Percentiles rank a stretch among this genome's conserved stretches.
These are phyloP conservation scores for Tetramorium alpestre DNA, from an alignment of 1,140 invertebrate species.

Conservation along the genomic window DNA sequence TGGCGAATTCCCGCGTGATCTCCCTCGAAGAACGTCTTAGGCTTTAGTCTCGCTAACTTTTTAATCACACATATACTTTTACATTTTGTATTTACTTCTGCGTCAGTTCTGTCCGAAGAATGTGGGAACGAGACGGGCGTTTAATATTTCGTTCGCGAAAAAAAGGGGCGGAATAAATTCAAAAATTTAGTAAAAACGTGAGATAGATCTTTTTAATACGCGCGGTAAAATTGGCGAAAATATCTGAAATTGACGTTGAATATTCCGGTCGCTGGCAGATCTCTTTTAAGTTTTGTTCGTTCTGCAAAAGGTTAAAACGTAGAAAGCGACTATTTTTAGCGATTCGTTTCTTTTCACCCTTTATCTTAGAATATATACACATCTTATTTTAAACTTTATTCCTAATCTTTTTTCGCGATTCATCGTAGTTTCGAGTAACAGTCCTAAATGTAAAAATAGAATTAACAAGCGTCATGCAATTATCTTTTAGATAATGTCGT, in stretches of 20 bases:
- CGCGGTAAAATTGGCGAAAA: not conserved
- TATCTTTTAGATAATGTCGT: not conserved
- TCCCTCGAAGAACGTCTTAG: not conserved
- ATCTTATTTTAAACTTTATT: conserved; percentile 18
- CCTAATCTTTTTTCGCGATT: not conserved
- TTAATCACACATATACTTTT: conserved; percentile 30
- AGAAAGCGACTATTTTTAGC: conserved; percentile 12
- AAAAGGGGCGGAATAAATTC: not conserved
- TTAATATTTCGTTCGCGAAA: not conserved
- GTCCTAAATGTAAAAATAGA: no score
- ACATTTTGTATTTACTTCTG: not conserved
- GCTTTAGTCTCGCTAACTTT: not conserved
- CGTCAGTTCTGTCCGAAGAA: not conserved
- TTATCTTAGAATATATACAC: no score
- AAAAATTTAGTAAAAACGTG: not conserved
- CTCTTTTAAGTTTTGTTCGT: not conserved
- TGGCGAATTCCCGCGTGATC: conserved; percentile 13
- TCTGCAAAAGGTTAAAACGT: not conserved
- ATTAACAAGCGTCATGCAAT: not conserved
- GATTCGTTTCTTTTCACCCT: not conserved
- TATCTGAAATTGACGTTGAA: conserved; percentile 24
- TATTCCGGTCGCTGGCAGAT: not conserved
- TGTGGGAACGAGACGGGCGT: no score
- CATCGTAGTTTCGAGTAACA: not conserved
- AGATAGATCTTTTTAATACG: not conserved